Evolutionary conservation across 2,113 vertebrate species (phyloP).

Genomic region (Phoxinus phoxinus): DNA sequence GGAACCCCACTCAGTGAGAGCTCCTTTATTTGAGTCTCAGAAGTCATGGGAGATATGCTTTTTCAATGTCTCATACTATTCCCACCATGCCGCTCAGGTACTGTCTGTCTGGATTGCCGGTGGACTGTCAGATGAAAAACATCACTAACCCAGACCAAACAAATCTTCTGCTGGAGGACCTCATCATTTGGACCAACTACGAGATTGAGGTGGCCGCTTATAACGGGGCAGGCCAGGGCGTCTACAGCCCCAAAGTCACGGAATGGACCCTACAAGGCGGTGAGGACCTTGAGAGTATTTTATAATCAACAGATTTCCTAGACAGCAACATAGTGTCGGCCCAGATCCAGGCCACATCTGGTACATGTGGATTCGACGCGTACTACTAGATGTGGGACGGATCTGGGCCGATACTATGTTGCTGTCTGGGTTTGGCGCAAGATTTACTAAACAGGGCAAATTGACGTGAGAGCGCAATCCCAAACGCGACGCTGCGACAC

Average conservation of each 20-base stretch:
- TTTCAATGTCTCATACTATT: neutral
- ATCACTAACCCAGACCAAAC: slow-evolving; percentile 91
- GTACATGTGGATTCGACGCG: rapidly evolving
- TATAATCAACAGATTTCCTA: too few species aligned
- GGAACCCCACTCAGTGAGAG: neutral
- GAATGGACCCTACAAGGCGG: slow-evolving; percentile 99
- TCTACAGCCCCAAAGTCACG: slow-evolving; percentile 93
- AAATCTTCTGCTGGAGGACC: slow-evolving; percentile 93
- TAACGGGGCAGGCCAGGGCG: slow-evolving; percentile 91
- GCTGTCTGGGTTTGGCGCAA: too few species aligned
- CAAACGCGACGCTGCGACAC: too few species aligned
- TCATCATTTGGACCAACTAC: slow-evolving; percentile 99
- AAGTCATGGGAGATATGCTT: neutral
- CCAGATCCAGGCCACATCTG: too few species aligned
- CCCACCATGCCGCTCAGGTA: slow-evolving; percentile 76
- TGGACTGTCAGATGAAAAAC: slow-evolving; percentile 98
- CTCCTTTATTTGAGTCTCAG: neutral
- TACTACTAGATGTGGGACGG: too few species aligned
- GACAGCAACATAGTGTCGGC: too few species aligned
- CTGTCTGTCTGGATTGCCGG: slow-evolving; percentile 93
- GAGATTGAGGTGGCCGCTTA: slow-evolving; percentile 97
- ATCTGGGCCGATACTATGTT: too few species aligned
- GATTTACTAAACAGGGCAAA: too few species aligned
- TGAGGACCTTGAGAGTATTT: slow-evolving; percentile 59
- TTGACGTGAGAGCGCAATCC: too few species aligned